Evolutionary conservation across 1,140 invertebrate genomes (phyloP), one percentile per base, ranked within the genome.

Genomic region (Bombus turneri): DNA sequence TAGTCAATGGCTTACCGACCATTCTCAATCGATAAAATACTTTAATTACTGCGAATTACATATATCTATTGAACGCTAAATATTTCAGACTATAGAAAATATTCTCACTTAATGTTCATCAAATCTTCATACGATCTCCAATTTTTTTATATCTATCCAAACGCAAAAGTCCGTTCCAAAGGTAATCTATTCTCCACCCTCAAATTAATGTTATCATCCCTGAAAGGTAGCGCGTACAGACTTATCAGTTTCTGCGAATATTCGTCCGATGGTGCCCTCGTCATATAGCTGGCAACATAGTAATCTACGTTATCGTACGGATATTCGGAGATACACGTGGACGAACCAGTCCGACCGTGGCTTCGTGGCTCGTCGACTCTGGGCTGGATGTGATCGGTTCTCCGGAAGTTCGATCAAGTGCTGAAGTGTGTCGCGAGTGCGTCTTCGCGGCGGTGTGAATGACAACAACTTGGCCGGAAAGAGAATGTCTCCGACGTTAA

Each of bases 241-340:
- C 13, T 15, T 28, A 0, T 57, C 31, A 22, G 68, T 47, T 84
- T 87, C 74, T 28, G 1, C 22, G 43, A 13, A 15, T 34, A 4
- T 37, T 75, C 66, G 43, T 34, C 12, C 39, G 89, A 84, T 88
- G 62, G 62, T 64, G 81, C 59, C 9, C 47, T 57, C 13, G 37
- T 90, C 71, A 69, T 18, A 8, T 15, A 39, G 8, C 71, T 71
- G 90, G 71, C 90, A 90, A 90, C 18, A 22, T 34, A 64, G 69
- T 15, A 22, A 28, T 28, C 90, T 88, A 43, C 59, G 59, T 83
- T 91, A 85, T 74, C 86, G 9, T 53, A 22, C 15, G 57, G 41
- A 86, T 80, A 59, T 57, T 62, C 73, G 37, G 47, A 80, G 79
- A 62, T 89, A 87, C 91, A 92, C 91, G 91, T 92, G 91, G 81